Conservation (phyloP, 2,888 invertebrate genomes). For the Miltochrista miniata region DNA sequence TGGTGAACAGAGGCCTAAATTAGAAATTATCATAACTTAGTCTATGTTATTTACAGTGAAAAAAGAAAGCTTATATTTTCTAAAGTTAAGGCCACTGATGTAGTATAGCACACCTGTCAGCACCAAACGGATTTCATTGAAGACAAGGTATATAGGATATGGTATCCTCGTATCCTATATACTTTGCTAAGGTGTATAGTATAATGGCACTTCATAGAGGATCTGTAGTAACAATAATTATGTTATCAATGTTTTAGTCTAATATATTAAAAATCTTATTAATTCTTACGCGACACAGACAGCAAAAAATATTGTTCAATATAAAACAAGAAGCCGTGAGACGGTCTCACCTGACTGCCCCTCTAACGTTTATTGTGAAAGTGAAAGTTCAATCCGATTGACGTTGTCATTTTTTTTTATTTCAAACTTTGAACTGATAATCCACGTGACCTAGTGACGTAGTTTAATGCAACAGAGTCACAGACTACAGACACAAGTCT, state of each 20-base stretch:
- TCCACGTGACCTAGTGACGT: no score
- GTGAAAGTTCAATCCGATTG: no score
- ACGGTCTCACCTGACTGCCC: no score
- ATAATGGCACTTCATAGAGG: slow-evolving; percentile 44
- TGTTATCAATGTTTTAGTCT: slow-evolving; percentile 16
- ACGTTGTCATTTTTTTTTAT: no score
- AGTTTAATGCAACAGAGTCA: no score
- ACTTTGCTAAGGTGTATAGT: neutral
- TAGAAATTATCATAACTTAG: slow-evolving; percentile 34
- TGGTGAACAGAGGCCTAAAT: no score
- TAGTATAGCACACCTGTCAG: slow-evolving; percentile 45
- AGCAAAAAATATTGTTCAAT: neutral
- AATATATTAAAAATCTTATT: slow-evolving; percentile 41
- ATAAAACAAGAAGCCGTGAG: no score
- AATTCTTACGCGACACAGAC: slow-evolving; percentile 36
- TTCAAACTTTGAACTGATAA: no score
- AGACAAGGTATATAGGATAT: neutral
- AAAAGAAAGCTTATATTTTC: slow-evolving; percentile 45
- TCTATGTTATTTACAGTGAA: slow-evolving; percentile 71
- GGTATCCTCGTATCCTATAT: neutral
- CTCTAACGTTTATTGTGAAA: no score
- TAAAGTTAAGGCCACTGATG: slow-evolving; percentile 66
- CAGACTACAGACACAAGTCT: no score
- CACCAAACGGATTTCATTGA: slow-evolving; percentile 47
- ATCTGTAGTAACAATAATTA: slow-evolving; percentile 28